These are phyloP conservation scores for Melanotaenia boesemani DNA, from an alignment of 2,797 vertebrate genomes.

Conservation along the genomic window DNA sequence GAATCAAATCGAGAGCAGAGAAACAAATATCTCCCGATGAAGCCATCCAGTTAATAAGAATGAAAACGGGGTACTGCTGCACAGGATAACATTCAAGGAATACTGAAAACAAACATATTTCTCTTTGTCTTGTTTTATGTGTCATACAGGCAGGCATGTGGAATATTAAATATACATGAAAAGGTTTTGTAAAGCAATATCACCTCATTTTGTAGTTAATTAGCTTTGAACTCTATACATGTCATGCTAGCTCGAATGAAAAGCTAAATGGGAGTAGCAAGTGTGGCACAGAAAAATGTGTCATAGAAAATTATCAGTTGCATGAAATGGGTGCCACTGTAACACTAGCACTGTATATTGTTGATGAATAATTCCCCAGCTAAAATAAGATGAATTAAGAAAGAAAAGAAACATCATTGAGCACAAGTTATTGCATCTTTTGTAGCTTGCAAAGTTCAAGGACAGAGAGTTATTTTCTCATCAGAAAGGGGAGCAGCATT, in stretches of 20 bases:
- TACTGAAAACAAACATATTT: not conserved
- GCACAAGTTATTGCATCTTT: constrained; percentile 16
- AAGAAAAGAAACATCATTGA: constrained; percentile 8
- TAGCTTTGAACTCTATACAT: not conserved
- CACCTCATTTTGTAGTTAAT: not conserved
- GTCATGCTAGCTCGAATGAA: not conserved
- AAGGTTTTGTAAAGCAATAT: not conserved
- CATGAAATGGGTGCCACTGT: not conserved
- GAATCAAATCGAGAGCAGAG: not conserved
- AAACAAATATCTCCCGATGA: not conserved
- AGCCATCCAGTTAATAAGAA: not conserved
- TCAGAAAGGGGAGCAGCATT: constrained; percentile 27
- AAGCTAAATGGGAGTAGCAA: constrained; percentile 9
- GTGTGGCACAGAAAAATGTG: too few species aligned
- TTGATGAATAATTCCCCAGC: constrained; percentile 29
- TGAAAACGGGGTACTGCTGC: not conserved
- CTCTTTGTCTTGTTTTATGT: not conserved
- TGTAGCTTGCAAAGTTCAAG: constrained; percentile 10
- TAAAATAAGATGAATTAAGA: not conserved
- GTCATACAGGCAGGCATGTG: not conserved
- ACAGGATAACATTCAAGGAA: not conserved
- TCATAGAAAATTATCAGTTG: constrained; percentile 10
- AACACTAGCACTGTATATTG: not conserved
- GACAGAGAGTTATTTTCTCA: constrained; percentile 24
- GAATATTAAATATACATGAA: not conserved